Conservation (phyloP, 2,888 invertebrate genomes). For the Stenotaenia linearis region DNA sequence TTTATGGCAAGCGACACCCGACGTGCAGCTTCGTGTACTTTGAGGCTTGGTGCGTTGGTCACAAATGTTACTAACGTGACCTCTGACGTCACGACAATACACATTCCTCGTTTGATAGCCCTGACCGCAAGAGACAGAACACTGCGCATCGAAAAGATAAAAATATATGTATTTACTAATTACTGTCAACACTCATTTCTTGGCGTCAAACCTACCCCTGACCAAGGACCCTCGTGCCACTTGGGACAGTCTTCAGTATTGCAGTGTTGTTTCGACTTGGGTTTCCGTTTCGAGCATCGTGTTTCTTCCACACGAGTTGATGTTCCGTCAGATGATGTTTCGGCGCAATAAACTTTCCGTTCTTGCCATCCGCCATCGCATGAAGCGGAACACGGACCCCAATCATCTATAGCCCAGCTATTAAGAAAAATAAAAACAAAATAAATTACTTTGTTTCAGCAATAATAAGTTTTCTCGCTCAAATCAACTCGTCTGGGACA, state of each 20-base stretch:
- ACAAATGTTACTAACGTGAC: slow-evolving; percentile 58
- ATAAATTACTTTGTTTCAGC: neutral
- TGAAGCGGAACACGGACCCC: slow-evolving; percentile 77
- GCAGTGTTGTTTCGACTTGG: slow-evolving; percentile 73
- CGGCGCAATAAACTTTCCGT: slow-evolving; percentile 75
- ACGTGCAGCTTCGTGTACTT: slow-evolving; percentile 63
- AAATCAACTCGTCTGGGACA: neutral
- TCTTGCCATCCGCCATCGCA: slow-evolving; percentile 81
- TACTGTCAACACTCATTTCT: neutral
- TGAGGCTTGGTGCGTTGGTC: slow-evolving; percentile 63
- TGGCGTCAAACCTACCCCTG: slow-evolving; percentile 64
- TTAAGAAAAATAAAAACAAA: slow-evolving; percentile 39
- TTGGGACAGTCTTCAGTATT: slow-evolving; percentile 77
- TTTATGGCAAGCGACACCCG: slow-evolving; percentile 37
- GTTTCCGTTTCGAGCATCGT: slow-evolving; percentile 64
- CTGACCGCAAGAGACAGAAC: slow-evolving; percentile 84
- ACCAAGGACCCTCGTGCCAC: slow-evolving; percentile 85
- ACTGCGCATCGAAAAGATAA: slow-evolving; percentile 54
- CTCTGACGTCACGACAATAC: slow-evolving; percentile 60
- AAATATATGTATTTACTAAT: slow-evolving; percentile 1
- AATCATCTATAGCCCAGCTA: slow-evolving; percentile 84
- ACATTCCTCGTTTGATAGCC: slow-evolving; percentile 77
- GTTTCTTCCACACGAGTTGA: slow-evolving; percentile 33
- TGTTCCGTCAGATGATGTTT: slow-evolving; percentile 43
- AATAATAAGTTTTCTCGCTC: neutral